Evolutionary conservation across 1,140 invertebrate species (phyloP).

Genomic region (Macrobrachium rosenbergii): DNA sequence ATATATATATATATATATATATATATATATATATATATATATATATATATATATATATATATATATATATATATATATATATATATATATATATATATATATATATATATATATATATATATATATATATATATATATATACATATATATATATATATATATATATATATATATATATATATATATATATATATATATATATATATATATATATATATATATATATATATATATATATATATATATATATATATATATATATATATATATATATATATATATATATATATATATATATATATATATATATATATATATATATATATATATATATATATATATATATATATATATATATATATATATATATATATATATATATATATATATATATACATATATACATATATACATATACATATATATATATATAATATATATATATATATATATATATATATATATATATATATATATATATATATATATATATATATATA

Average conservation of each 20-base stretch:
- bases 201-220: constrained; percentile 19
- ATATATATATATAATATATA: too few species aligned
- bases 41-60: constrained; percentile 6
- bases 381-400: not conserved
- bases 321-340: constrained; percentile 22
- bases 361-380: not conserved
- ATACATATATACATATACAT: too few species aligned
- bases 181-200: constrained; percentile 20
- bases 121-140: constrained; percentile 22
- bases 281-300: constrained; percentile 17
- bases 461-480: too few species aligned
- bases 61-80: constrained; percentile 10
- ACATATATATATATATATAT: constrained; percentile 18
- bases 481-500: too few species aligned
- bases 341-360: constrained; percentile 22
- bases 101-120: constrained; percentile 16
- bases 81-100: constrained; percentile 16
- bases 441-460: too few species aligned
- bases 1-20: not conserved
- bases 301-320: constrained; percentile 22
- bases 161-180: constrained; percentile 22
- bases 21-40: constrained; percentile 18
- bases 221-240: constrained; percentile 13
- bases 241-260: constrained; percentile 22
- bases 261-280: constrained; percentile 17